A percentile compares a stretch with the other conserved stretches of the same genome.
These are phyloP conservation scores for Epistrophella euchroma DNA, from an alignment of 2,888 invertebrate genomes.

Conservation along the genomic window DNA sequence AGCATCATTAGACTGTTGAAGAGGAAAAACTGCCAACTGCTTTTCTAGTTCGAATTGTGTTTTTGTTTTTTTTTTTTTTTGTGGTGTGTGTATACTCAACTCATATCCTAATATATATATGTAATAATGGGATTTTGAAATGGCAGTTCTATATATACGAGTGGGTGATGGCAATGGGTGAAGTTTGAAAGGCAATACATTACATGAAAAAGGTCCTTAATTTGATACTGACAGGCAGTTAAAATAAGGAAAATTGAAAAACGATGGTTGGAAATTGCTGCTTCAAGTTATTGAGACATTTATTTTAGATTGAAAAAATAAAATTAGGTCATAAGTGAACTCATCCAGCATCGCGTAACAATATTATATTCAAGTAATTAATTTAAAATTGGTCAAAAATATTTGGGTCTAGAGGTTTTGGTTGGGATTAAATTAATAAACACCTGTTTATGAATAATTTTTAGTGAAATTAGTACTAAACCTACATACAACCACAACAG, in stretches of 20 bases:
- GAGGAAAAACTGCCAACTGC: slow-evolving; percentile 31
- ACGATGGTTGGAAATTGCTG: slow-evolving; percentile 24
- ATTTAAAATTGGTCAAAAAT: not conserved
- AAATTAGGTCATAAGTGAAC: not conserved
- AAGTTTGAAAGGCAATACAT: slow-evolving; percentile 33
- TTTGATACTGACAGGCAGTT: slow-evolving; percentile 34
- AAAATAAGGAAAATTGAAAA: slow-evolving; percentile 32
- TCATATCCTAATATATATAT: not conserved
- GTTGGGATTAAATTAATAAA: not conserved
- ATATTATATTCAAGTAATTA: not conserved
- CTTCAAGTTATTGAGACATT: slow-evolving; percentile 27
- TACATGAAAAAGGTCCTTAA: slow-evolving; percentile 26
- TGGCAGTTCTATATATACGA: not conserved
- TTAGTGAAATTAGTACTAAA: too few species aligned
- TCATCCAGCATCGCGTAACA: not conserved
- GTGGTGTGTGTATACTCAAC: not conserved
- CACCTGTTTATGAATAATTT: too few species aligned
- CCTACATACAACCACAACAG: too few species aligned
- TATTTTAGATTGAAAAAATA: slow-evolving; percentile 18
- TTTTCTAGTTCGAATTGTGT: slow-evolving; percentile 34
- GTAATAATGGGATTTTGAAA: slow-evolving; percentile 24
- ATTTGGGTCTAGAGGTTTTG: not conserved
- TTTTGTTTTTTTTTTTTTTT: not conserved
- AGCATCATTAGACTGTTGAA: slow-evolving; percentile 44
- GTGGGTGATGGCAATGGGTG: not conserved